Evolutionary conservation across 2,888 invertebrate species (phyloP).

Genomic region (Trachelus stipa): DNA sequence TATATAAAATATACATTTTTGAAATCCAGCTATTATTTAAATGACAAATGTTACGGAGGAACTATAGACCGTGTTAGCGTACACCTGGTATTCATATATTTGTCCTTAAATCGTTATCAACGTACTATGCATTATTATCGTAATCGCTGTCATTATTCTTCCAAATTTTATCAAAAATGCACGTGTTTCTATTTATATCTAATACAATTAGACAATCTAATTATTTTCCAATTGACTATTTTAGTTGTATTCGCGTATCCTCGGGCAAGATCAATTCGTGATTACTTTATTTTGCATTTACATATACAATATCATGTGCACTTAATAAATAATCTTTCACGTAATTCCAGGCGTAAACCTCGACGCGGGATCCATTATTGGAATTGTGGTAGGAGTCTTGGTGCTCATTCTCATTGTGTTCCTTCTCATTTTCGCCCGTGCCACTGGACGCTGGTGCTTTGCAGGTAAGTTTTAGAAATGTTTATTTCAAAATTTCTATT

Average conservation of each 20-base stretch:
- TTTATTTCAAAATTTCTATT: slow-evolving; percentile 2
- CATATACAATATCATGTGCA: neutral
- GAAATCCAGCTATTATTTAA: neutral
- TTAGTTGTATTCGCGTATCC: neutral
- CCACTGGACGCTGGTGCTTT: slow-evolving; percentile 88
- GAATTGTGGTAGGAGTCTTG: slow-evolving; percentile 79
- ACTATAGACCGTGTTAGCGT: neutral
- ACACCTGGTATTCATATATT: neutral
- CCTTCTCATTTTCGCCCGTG: slow-evolving; percentile 80
- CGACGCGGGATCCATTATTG: slow-evolving; percentile 82
- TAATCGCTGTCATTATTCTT: neutral
- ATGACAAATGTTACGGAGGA: neutral
- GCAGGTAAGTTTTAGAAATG: slow-evolving; percentile 75
- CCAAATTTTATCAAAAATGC: neutral
- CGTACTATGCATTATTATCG: neutral
- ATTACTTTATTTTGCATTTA: neutral
- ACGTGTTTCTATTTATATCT: neutral
- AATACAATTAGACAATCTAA: neutral
- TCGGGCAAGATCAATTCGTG: neutral
- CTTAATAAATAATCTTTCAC: neutral
- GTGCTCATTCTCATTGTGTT: slow-evolving; percentile 74
- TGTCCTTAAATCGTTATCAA: neutral
- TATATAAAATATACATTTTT: neutral
- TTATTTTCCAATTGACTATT: neutral
- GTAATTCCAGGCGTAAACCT: slow-evolving; percentile 73